phyloP scores from a whole-genome alignment of 2,113 vertebrate genomes.

The Psephotus haematonotus region DNA sequence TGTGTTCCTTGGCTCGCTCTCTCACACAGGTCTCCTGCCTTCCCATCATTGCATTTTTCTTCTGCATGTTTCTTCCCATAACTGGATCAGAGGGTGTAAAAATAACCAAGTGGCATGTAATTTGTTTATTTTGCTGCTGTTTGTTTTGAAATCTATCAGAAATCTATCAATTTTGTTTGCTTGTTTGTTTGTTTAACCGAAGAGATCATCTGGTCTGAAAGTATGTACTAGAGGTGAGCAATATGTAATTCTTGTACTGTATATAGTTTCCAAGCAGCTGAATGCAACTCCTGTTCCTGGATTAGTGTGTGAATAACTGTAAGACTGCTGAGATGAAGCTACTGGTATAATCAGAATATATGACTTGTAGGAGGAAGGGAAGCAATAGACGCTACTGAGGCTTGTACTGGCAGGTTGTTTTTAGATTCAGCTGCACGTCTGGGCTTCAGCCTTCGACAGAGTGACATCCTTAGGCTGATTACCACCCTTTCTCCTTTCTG shows the following conservation, averaged over 20 bases:
- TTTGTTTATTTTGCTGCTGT: background rate
- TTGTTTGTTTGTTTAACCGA: background rate
- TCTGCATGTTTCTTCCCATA: background rate
- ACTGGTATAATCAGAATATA: background rate
- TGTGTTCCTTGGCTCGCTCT: background rate
- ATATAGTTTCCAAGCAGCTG: background rate
- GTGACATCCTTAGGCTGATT: background rate
- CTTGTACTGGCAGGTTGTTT: background rate
- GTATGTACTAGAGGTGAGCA: background rate
- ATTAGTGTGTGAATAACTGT: background rate
- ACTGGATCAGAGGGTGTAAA: background rate
- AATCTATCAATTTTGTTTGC: background rate
- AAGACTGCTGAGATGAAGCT: background rate
- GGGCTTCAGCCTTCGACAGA: background rate
- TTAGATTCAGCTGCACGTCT: background rate
- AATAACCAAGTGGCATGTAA: background rate
- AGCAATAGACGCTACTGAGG: background rate
- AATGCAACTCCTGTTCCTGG: background rate
- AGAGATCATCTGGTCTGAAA: background rate
- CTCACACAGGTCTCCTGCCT: background rate
- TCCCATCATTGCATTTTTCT: background rate
- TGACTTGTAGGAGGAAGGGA: background rate
- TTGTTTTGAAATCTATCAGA: background rate
- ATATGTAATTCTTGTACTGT: background rate
- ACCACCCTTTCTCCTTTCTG: background rate